Evolutionary conservation across 2,888 invertebrate genomes (phyloP), one percentile per base, ranked within the genome.

Genomic region (Aquatica leii): DNA sequence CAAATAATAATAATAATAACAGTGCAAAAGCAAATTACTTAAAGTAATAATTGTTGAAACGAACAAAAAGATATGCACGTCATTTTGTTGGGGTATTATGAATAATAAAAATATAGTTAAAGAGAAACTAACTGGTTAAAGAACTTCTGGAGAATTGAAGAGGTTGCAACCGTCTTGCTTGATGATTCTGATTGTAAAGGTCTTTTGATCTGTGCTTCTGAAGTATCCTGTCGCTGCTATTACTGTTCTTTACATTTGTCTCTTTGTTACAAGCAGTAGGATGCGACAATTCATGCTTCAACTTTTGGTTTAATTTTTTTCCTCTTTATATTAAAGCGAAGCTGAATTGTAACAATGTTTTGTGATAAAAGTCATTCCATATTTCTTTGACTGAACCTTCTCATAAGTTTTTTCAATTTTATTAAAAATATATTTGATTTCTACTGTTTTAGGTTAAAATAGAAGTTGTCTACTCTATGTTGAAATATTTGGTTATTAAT

Each of bases 141-240:
- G 49, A 31, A 50, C 49, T 31, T 37, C 24, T 50, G 31, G 6
- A 50, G 62, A 62, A 68, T 62, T 68, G 65, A 60, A 71, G 63
- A 68, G 59, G 60, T 63, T 63, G 61, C 55, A 54, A 64, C 67
- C 60, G 62, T 60, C 62, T 55, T 21, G 62, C 61, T 69, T 69
- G 68, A 71, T 68, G 68, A 69, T 59, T 61, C 57, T 62, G 57
- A 62, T 62, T 69, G 70, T 67, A 53, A 59, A 57, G 59, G 65
- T 59, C 65, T 66, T 71, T 71, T 71, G 70, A 71, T 71, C 68
- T 67, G 57, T 54, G 63, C 62, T 68, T 63, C 62, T 59, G 60
- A 65, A 68, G 68, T 68, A 69, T 71, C 67, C 65, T 69, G 68
- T 62, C 62, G 64, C 62, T 59, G 65, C 68, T 69, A 67, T 69